Evolutionary conservation across 2,113 vertebrate species (phyloP), one percentile per base, ranked within the genome.

Genomic region (Gambusia affinis): DNA sequence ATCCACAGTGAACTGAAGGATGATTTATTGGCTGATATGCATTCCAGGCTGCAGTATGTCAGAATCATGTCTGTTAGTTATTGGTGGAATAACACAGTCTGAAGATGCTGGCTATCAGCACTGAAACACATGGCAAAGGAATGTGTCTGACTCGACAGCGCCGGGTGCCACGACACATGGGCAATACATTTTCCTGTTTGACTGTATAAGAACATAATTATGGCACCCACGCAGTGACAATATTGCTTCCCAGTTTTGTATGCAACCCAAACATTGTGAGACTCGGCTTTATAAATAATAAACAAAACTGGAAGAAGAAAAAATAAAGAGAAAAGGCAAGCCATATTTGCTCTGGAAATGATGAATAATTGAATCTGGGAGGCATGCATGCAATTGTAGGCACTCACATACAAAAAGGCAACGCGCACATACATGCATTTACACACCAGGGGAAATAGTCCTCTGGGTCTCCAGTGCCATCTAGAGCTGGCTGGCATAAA

Each of bases 331-430:
- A 88, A 89, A 93, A 89, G 74, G 82, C 83, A 85, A 86, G 87
- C 66, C 80, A 85, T 92, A 89, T 93, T 92, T 93, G 88, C 85
- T 79, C 82, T 91, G 84, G 88, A 91, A 88, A 88, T 81, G 63
- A 89, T 91, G 83, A 92, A 94, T 94, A 93, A 94, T 94, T 94
- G 81, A 94, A 91, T 91, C 76, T 87, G 82, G 79, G 79, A 88
- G 80, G 83, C 81, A 80, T 64, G 83, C 73, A 71, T 85, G 77
- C 87, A 83, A 51, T 88, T 61, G 33, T 76, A 85, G 66, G 80
- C 78, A 63, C 35, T 24, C 54, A 71, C 68, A 81, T 17, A 42
- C 73, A 71, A 60, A 37, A 54, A 57, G 61, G 29, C 75, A 70
- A 64, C 29, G 70, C 61, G 63, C 30, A 70, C 63, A 82, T 31